Evolutionary conservation across 2,113 vertebrate species (phyloP).

Genomic region (Cyprinodon tularosa): DNA sequence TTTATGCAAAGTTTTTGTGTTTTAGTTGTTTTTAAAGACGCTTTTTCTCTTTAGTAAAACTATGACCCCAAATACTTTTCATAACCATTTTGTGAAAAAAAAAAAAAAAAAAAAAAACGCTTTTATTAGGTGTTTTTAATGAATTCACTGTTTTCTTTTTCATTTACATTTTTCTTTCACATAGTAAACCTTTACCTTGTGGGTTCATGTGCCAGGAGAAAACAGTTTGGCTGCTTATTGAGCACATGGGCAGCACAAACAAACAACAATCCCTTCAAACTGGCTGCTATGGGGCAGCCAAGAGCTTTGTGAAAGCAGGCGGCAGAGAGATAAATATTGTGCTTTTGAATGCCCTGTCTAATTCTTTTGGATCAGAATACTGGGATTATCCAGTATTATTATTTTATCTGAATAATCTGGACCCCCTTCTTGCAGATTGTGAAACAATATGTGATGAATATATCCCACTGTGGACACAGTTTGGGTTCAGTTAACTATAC

Average conservation of each 20-base stretch:
- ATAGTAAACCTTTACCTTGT: slow-evolving; percentile 1
- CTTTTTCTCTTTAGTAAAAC: slow-evolving; percentile 1
- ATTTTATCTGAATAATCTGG: slow-evolving; percentile 8
- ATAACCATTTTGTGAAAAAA: slow-evolving; percentile 3
- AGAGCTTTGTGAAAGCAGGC: slow-evolving; percentile 28
- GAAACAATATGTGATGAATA: background rate
- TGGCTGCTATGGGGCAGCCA: slow-evolving; percentile 19
- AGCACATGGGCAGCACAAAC: slow-evolving; percentile 2
- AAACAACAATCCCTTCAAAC: slow-evolving; percentile 1
- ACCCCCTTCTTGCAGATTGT: background rate
- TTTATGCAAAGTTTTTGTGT: slow-evolving; percentile 16
- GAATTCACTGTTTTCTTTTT: background rate
- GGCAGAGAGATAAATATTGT: slow-evolving; percentile 28
- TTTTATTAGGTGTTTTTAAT: background rate
- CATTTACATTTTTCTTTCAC: background rate
- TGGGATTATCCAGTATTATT: slow-evolving; percentile 3
- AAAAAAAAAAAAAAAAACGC: background rate
- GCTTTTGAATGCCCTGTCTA: slow-evolving; percentile 18
- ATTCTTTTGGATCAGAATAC: slow-evolving; percentile 23
- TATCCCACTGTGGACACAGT: background rate
- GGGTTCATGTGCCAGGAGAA: background rate
- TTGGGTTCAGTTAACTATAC: background rate
- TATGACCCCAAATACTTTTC: background rate
- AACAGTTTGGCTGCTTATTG: background rate
- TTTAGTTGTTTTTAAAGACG: slow-evolving; percentile 10